Percentiles rank a stretch among this genome's conserved stretches.
These are phyloP conservation scores for Venustaconcha ellipsiformis DNA, from an alignment of 1,140 invertebrate species.

Conservation along the genomic window DNA sequence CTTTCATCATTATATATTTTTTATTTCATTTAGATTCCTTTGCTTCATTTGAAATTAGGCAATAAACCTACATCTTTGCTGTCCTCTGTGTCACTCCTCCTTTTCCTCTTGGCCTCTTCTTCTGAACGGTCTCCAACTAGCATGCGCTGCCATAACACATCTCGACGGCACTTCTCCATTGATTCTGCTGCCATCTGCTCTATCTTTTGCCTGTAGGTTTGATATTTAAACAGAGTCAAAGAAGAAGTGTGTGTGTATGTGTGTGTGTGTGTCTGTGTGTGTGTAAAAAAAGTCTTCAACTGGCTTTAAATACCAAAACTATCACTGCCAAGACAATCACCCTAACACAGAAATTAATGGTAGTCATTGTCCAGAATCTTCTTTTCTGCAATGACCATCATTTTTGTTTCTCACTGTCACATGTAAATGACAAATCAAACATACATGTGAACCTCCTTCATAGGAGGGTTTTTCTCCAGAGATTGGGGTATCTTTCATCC, in stretches of 20 bases:
- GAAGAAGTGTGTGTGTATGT: background rate
- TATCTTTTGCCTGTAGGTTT: slow-evolving; percentile 70
- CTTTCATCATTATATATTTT: no score
- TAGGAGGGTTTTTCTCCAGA: no score
- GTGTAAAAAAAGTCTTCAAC: background rate
- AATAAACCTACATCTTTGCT: slow-evolving; percentile 33
- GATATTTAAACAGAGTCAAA: slow-evolving; percentile 3
- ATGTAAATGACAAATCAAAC: no score
- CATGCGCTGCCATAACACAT: slow-evolving; percentile 81
- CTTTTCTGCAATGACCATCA: no score
- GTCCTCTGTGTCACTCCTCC: slow-evolving; percentile 49
- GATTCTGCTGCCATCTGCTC: slow-evolving; percentile 77
- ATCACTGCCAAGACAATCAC: background rate
- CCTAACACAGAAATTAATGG: background rate
- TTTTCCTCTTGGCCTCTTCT: slow-evolving; percentile 49
- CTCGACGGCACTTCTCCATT: slow-evolving; percentile 78
- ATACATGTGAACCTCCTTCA: no score
- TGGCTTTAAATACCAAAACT: background rate
- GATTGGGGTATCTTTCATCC: no score
- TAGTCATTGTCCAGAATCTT: no score
- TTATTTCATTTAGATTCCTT: no score
- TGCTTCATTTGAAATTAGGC: no score
- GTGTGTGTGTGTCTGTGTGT: background rate
- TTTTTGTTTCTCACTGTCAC: no score
- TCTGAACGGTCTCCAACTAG: slow-evolving; percentile 65